Evolutionary conservation across 2,113 vertebrate species (phyloP).

Genomic region (Telmatochromis sp.): DNA sequence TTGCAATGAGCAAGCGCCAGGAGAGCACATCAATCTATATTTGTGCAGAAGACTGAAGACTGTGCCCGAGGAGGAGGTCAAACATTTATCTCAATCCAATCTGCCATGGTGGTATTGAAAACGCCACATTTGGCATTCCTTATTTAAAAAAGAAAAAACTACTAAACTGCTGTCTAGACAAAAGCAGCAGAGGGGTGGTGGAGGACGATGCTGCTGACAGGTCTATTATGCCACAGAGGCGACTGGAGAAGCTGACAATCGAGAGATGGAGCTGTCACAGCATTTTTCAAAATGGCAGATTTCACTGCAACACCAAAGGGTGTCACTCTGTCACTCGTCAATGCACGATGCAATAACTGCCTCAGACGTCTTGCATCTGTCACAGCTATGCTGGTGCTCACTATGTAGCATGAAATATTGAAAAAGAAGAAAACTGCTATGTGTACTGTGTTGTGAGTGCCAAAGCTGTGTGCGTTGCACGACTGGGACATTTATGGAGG

Average conservation of each 20-base stretch:
- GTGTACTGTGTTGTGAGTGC: not conserved
- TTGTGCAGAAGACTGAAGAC: not conserved
- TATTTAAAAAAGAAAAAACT: not conserved
- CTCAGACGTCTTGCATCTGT: slow-evolving; percentile 18
- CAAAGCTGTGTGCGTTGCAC: not conserved
- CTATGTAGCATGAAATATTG: not conserved
- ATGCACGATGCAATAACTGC: slow-evolving; percentile 9
- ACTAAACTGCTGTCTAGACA: slow-evolving; percentile 45
- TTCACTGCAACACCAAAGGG: slow-evolving; percentile 31
- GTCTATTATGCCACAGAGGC: slow-evolving; percentile 47
- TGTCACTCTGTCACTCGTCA: slow-evolving; percentile 46
- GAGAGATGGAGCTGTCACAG: slow-evolving; percentile 40
- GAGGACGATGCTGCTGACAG: slow-evolving; percentile 48
- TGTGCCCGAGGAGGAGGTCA: slow-evolving; percentile 13
- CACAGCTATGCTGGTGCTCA: not conserved
- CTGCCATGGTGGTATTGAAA: slow-evolving; percentile 14
- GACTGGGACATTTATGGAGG: not conserved
- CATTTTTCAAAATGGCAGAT: slow-evolving; percentile 38
- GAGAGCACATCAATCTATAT: not conserved
- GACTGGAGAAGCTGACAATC: slow-evolving; percentile 27
- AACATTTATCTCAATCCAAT: slow-evolving; percentile 21
- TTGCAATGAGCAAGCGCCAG: not conserved
- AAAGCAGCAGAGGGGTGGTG: slow-evolving; percentile 17
- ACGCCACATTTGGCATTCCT: slow-evolving; percentile 23
- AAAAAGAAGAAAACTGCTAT: not conserved